These are phyloP conservation scores for Batillaria attramentaria DNA, from an alignment of 1,140 invertebrate genomes.

Conservation along the genomic window DNA sequence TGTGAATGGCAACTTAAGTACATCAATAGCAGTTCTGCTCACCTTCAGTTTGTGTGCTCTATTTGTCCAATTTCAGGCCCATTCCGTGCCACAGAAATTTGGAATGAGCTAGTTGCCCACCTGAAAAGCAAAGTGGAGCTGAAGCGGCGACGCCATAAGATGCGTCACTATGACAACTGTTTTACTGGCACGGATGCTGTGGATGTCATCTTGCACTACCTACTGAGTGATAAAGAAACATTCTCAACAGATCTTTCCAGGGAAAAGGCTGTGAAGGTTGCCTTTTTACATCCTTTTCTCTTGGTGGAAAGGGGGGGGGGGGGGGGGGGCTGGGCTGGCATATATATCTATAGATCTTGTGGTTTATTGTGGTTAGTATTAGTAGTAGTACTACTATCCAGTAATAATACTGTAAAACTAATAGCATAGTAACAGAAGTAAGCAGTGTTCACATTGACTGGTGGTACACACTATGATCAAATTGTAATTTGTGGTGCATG, in stretches of 20 bases:
- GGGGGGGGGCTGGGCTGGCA: too few relatives aligned
- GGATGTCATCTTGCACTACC: conserved; percentile 67
- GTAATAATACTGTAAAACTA: too few relatives aligned
- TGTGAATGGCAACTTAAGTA: background rate
- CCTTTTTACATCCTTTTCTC: conserved; percentile 1
- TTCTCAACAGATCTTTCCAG: conserved; percentile 63
- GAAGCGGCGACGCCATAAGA: conserved; percentile 71
- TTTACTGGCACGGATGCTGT: conserved; percentile 75
- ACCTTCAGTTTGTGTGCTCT: background rate
- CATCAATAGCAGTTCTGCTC: background rate
- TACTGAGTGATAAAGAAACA: conserved; percentile 64
- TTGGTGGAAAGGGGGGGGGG: background rate
- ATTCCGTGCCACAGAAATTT: conserved; percentile 69
- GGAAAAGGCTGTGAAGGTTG: conserved; percentile 70
- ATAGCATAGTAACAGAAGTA: too few relatives aligned
- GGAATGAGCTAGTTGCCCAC: conserved; percentile 67
- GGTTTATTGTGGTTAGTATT: too few relatives aligned
- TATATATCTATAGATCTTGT: too few relatives aligned
- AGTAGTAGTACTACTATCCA: too few relatives aligned
- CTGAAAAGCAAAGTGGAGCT: conserved; percentile 64
- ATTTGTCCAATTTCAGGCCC: conserved; percentile 56
- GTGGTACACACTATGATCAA: too few relatives aligned
- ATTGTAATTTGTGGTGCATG: too few relatives aligned
- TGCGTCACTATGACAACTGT: conserved; percentile 73
- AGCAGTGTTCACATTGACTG: too few relatives aligned